Percentiles rank a stretch among this genome's conserved stretches.
Conservation (phyloP, 2,888 invertebrate species). For the Dexiosoma caninum region DNA sequence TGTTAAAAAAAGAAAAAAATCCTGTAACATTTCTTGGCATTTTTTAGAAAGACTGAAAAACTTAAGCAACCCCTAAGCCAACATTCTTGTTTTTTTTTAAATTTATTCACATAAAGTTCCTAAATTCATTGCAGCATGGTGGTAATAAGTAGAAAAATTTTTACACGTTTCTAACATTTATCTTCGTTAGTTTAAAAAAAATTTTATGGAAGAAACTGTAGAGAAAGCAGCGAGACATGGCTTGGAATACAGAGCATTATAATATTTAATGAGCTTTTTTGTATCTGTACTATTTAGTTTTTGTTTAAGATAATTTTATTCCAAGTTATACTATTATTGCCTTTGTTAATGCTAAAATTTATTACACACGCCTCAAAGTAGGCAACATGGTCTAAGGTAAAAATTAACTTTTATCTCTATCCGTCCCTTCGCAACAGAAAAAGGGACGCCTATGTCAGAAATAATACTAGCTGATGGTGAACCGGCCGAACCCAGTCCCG, state of each 20-base stretch:
- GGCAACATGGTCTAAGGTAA: no score
- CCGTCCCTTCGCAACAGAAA: no score
- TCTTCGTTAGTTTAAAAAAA: slow-evolving; percentile 56
- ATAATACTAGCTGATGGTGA: no score
- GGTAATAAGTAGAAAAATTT: slow-evolving; percentile 46
- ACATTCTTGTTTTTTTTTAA: background rate
- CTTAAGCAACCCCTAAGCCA: slow-evolving; percentile 12
- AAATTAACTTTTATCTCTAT: no score
- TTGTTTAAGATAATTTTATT: background rate
- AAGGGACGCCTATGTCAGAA: no score
- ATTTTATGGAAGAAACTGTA: slow-evolving; percentile 15
- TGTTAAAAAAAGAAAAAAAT: slow-evolving; percentile 18
- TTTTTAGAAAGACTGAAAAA: background rate
- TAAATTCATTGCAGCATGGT: slow-evolving; percentile 32
- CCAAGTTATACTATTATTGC: background rate
- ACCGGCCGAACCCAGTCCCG: no score
- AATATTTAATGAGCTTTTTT: slow-evolving; percentile 43
- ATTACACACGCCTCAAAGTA: slow-evolving; percentile 5
- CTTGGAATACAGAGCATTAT: slow-evolving; percentile 13
- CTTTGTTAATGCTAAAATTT: background rate
- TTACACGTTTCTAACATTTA: slow-evolving; percentile 58
- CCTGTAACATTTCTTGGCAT: background rate
- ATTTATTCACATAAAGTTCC: background rate
- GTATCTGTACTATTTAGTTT: background rate
- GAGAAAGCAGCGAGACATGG: background rate